Evolutionary conservation across 1,140 invertebrate genomes (phyloP), one percentile per base, ranked within the genome.

Genomic region (Zaprionus lachaisei): DNA sequence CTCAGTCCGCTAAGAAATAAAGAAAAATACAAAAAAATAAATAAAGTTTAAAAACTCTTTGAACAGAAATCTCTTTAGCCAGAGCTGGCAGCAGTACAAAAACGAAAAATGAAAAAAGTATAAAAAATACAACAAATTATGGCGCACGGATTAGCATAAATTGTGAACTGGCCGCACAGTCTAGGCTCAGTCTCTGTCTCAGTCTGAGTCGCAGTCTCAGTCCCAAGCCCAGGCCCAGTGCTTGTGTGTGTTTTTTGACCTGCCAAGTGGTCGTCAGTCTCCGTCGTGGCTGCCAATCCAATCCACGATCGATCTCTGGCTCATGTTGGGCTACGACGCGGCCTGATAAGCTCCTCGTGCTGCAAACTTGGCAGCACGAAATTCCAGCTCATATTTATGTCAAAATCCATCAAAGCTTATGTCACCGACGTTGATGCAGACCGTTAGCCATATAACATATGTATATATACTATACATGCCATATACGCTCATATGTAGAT

Each of bases 381-480:
- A 87, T 89, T 89, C 85, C 86, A 82, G 56, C 79, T 90, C 86
- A 90, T 90, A 90, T 90, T 90, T 90, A 90, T 85, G 85, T 90
- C 85, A 85, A 90, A 90, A 90, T 90, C 85, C 79, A 90, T 90
- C 85, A 90, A 82, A 90, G 85, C 85, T 90, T 90, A 90, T 89
- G 84, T 90, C 80, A 84, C 83, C 77, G 80, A 68, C 9, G 11
- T n/a, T 24, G 63, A 38, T 37, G 54, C 77, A 81, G 63, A 77
- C 84, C 84, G 83, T 87, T 87, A 87, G 80, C 44, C 73, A 67
- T 34, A 62, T 57, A 49, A 31, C 31, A 47, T 34, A 66, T 67
- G 65, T 55, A 61, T 17, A 57, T 14, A 24, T 28, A 14, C 24
- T 11, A 62, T 31, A 49, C 56, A 67, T 31, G 51, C 34, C 34